Base-by-base conservation (phyloP, 2,113 vertebrate genomes). In the Solea solea region DNA sequence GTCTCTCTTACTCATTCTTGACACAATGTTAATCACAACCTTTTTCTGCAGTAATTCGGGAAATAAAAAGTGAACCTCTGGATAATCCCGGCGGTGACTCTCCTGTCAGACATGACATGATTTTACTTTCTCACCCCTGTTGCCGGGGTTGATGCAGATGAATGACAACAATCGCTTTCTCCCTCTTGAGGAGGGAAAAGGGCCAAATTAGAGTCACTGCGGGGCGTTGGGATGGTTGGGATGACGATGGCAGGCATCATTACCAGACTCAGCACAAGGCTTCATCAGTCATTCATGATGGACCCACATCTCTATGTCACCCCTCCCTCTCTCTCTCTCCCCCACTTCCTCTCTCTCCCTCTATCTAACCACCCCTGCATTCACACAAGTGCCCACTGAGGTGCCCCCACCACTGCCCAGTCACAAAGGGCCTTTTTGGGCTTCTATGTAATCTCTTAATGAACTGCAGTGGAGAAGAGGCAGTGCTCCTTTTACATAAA, bases 381-480 rank as follows among this genome's bases (percentile, higher is more conserved):
- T 84, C 75, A 85, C 80, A 88, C 81, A 90, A 85, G 83, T 79
- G 78, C 82, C 86, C 80, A 66, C 49, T 72, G 86, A 90, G 87
- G 77, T 86, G 82, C 87, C 88, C 89, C 88, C 81, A 64, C 75
- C 77, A 28, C 78, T 82, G 84, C 87, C 87, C 55, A 74, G 94
- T 95, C 96, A 96, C 96, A 96, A 96, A 96, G 95, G 94, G 93
- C 93, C 88, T 87, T 83, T 90, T 34, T 14, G 93, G 95, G 94
- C 91, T 93, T 93, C 91, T 93, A 91, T 96, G 95, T 98, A 98
- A 98, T 98, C 96, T 97, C 95, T 95, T 97, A 97, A 98, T 98
- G 97, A 98, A 97, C 94, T 96, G 97, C 96, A 94, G 93, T 92
- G 94, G 94, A 94, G 91, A 92, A 94, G 92, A 93, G 76, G 92